Base-by-base conservation (phyloP, 2,113 vertebrate species). In the Pangasianodon hypophthalmus region DNA sequence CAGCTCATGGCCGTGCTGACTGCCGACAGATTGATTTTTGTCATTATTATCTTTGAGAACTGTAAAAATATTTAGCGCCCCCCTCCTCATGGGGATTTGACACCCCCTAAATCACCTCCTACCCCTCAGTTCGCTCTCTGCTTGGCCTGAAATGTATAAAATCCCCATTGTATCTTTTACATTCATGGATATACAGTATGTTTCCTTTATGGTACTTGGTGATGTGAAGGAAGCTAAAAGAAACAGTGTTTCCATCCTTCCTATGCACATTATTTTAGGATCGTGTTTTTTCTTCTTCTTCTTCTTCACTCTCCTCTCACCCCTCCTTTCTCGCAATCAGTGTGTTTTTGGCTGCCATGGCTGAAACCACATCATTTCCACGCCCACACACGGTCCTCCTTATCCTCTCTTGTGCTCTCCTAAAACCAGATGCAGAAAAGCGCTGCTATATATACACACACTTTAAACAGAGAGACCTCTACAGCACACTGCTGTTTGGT, bases 321-420 rank as follows among this genome's bases (percentile, higher is more conserved):
- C 54, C 69, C 90, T 87, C 85, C 85, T 88, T 89, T 91, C 90
- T 91, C 91, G 87, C 92, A 93, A 94, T 93, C 92, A 93, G 93
- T 92, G 92, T 86, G 90, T 89, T 91, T 92, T 91, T 92, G 92
- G 92, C 92, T 64, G 85, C 90, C 67, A 60, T 24, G 64, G 62
- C 88, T 90, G 56, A 92, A 93, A 94, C 93, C 93, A 90, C 93
- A 93, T 92, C 90, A 62, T 92, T 91, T 92, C 92, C 88, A 93
- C 91, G 89, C 93, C 92, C 92, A 92, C 92, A 91, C 90, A 77
- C 79, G 41, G 84, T 75, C 88, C 89, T 91, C 89, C 85, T 93
- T 82, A 83, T 89, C 88, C 89, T 75, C 80, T 41, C 71, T 64
- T 24, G 58, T 64, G 64, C 88, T 77, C 84, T 69, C 82, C 64